A percentile compares a stretch with the other conserved stretches of the same genome.
These are phyloP conservation scores for Perodicticus potto DNA, from an alignment of 2,797 vertebrate species.

Conservation along the genomic window DNA sequence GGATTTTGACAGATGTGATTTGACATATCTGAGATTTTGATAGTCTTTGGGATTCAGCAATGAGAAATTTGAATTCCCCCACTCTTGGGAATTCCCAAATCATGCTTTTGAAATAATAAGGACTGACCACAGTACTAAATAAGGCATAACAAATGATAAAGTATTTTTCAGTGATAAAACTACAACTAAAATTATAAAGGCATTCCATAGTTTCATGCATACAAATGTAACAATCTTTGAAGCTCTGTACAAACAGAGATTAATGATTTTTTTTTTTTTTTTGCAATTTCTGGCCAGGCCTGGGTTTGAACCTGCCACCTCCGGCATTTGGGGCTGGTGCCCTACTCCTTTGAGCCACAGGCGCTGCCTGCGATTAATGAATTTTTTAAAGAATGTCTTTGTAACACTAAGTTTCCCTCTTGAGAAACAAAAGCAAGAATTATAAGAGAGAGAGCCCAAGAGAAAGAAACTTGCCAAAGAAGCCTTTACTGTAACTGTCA, in stretches of 20 bases:
- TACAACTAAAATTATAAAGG: slow-evolving; percentile 20
- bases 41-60: not conserved
- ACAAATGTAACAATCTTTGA: not conserved
- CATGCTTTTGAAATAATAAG: not conserved
- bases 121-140: not conserved
- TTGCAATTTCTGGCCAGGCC: too few relatives aligned
- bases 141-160: not conserved
- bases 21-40: not conserved
- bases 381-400: slow-evolving; percentile 50
- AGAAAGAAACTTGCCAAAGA: not conserved
- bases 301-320: too few relatives aligned
- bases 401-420: not conserved
- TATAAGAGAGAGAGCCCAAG: not conserved
- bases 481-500: not conserved
- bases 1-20: not conserved
- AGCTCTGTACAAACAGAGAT: not conserved
- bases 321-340: too few relatives aligned
- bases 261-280: too few relatives aligned
- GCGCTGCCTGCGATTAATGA: too few relatives aligned
- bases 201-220: not conserved
- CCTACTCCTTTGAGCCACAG: too few relatives aligned
- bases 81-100: not conserved
- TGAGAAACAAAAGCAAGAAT: slow-evolving; percentile 46
- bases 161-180: not conserved
- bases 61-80: not conserved